Conservation (phyloP, 2,888 invertebrate species). For the Drosophila mettleri region DNA sequence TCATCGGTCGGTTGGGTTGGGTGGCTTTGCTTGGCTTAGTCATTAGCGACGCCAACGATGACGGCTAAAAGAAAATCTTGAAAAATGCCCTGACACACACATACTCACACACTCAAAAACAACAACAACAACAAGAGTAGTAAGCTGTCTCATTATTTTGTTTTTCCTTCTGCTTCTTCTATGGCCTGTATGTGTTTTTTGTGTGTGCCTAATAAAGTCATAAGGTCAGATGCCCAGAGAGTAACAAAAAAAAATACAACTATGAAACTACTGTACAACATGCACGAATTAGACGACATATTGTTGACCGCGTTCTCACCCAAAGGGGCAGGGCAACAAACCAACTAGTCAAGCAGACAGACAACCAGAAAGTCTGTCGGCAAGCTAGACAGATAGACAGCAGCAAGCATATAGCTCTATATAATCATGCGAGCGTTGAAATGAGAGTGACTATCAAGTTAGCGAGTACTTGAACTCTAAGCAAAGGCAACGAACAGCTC, state of each 20-base stretch:
- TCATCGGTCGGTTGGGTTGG: neutral
- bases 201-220: conserved; percentile 53
- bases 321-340: conserved; percentile 30
- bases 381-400: conserved; percentile 16
- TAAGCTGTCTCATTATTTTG: conserved; percentile 59
- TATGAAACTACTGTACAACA: conserved; percentile 29
- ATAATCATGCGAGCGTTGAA: conserved; percentile 22
- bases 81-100: conserved; percentile 40
- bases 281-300: conserved; percentile 35
- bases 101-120: conserved; percentile 1
- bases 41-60: conserved; percentile 54
- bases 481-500: neutral
- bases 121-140: conserved; percentile 10
- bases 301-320: conserved; percentile 44
- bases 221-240: conserved; percentile 52
- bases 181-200: conserved; percentile 16
- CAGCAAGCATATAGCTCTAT: conserved; percentile 14
- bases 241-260: conserved; percentile 6
- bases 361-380: neutral
- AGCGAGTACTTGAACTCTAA: conserved; percentile 8
- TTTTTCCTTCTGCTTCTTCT: conserved; percentile 18
- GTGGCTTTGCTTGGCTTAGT: conserved; percentile 32
- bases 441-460: conserved; percentile 5
- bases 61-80: conserved; percentile 51
- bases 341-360: neutral